These are phyloP conservation scores for Diaperis boleti DNA, from an alignment of 2,888 invertebrate genomes.

Conservation along the genomic window DNA sequence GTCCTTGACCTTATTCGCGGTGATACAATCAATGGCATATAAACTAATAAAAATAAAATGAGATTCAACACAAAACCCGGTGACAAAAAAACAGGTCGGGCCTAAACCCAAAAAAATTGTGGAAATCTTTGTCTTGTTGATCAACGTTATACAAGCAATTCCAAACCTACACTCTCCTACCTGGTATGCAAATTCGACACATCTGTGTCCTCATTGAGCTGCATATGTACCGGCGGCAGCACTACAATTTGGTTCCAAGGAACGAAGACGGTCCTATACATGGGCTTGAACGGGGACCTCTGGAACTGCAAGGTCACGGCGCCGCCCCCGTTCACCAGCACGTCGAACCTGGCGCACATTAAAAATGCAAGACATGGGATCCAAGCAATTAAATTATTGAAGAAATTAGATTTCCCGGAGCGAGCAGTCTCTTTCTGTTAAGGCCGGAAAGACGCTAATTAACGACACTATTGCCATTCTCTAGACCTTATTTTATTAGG, in stretches of 20 bases:
- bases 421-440: constrained; percentile 16
- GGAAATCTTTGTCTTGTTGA: too few relatives aligned
- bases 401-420: constrained; percentile 47
- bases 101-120: too few relatives aligned
- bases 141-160: too few relatives aligned
- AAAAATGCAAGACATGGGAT: constrained; percentile 50
- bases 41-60: too few relatives aligned
- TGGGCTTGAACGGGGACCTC: constrained; percentile 91
- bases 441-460: constrained; percentile 39
- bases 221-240: constrained; percentile 89
- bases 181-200: constrained; percentile 54
- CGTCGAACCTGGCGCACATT: constrained; percentile 86
- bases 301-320: constrained; percentile 97
- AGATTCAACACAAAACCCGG: too few relatives aligned
- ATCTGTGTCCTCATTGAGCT: constrained; percentile 78
- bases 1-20: too few relatives aligned
- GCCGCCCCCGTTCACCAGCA: constrained; percentile 98
- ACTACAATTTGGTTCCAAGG: constrained; percentile 99
- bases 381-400: constrained; percentile 51
- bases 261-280: constrained; percentile 91
- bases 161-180: too few relatives aligned
- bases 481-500: constrained; percentile 39
- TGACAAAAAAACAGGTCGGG: too few relatives aligned
- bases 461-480: constrained; percentile 36
- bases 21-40: too few relatives aligned